Evolutionary conservation across 1,140 invertebrate genomes (phyloP).

Genomic region (Heliconius melpomene): DNA sequence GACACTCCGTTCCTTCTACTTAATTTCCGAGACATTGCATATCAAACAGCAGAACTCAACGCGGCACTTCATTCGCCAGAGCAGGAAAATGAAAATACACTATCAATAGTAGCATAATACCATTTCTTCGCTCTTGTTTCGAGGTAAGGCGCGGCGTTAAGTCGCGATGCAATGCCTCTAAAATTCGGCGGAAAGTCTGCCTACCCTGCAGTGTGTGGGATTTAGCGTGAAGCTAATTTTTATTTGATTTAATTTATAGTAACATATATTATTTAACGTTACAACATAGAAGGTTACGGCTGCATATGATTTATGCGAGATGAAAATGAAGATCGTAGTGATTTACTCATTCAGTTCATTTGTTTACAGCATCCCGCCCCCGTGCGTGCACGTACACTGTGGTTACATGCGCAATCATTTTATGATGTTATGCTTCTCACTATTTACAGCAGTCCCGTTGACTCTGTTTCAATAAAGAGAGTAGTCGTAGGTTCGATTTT

Average conservation of each 20-base stretch:
- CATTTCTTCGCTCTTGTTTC: too few species aligned
- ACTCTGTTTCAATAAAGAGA: neutral
- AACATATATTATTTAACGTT: neutral
- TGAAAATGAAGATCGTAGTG: neutral
- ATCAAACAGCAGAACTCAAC: too few species aligned
- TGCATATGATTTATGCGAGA: neutral
- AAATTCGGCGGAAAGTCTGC: too few species aligned
- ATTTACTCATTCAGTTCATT: neutral
- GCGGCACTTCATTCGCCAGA: too few species aligned
- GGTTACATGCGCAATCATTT: neutral
- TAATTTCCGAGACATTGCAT: too few species aligned
- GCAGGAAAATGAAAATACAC: too few species aligned
- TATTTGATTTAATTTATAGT: too few species aligned
- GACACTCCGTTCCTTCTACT: too few species aligned
- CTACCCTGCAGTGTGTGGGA: neutral
- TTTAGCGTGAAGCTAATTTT: neutral
- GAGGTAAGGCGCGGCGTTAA: too few species aligned
- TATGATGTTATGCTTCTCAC: neutral
- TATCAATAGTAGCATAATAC: too few species aligned
- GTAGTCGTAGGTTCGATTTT: neutral
- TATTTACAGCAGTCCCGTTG: neutral
- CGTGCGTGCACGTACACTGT: neutral
- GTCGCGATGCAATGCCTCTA: too few species aligned
- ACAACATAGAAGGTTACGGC: neutral
- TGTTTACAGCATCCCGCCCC: slow-evolving; percentile 12